Conservation (phyloP, 2,113 vertebrate species). For the Boleophthalmus pectinirostris region DNA sequence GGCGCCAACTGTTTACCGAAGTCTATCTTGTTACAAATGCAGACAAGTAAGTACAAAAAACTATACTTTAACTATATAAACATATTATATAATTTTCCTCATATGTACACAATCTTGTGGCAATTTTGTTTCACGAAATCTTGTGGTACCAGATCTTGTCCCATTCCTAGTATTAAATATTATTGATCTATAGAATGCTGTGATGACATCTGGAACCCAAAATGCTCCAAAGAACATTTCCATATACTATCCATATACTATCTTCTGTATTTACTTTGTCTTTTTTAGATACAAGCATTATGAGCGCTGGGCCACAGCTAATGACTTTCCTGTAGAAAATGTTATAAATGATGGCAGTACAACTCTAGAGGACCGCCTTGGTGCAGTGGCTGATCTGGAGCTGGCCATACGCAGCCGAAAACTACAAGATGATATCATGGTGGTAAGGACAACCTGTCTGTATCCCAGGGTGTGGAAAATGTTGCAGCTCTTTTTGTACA, state of each 20-base stretch:
- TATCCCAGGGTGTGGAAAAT: background rate
- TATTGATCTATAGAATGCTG: no score
- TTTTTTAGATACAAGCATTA: constrained; percentile 79
- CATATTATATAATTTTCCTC: no score
- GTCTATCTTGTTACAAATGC: constrained; percentile 85
- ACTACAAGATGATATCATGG: constrained; percentile 79
- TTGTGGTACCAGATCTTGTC: no score
- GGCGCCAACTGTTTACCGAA: constrained; percentile 81
- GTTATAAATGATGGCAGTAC: constrained; percentile 83
- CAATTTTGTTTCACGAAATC: no score
- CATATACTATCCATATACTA: background rate
- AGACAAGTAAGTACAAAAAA: constrained; percentile 77
- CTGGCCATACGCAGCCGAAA: constrained; percentile 76
- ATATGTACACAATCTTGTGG: no score
- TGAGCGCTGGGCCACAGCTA: constrained; percentile 85
- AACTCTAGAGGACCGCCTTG: constrained; percentile 73
- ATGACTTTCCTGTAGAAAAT: constrained; percentile 81
- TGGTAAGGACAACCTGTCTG: constrained; percentile 65
- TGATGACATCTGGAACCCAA: no score
- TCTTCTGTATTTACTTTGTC: background rate
- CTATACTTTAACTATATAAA: no score
- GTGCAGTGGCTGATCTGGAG: constrained; percentile 81
- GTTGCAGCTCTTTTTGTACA: no score
- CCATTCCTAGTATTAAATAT: no score
- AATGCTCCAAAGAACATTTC: background rate